Conservation (phyloP, 2,113 vertebrate species). For the Anolis sagrei region DNA sequence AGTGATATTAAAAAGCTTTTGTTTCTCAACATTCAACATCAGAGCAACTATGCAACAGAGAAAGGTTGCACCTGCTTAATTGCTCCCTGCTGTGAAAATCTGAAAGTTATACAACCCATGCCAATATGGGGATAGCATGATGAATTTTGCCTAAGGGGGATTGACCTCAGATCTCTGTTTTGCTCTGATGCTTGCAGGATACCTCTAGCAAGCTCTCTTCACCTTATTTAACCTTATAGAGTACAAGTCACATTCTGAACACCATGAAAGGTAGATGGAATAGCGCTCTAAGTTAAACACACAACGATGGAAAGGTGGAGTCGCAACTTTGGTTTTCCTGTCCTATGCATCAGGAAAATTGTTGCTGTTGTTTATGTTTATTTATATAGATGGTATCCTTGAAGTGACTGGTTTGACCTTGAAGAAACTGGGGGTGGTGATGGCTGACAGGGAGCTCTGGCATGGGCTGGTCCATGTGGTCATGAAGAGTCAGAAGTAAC, state of each 20-base stretch:
- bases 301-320: not conserved
- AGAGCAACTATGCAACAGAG: not conserved
- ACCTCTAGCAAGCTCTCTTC: not conserved
- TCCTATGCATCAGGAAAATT: no score
- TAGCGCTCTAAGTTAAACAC: not conserved
- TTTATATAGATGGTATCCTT: no score
- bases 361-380: no score
- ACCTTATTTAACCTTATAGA: not conserved
- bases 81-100: not conserved
- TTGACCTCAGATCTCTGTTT: not conserved
- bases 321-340: not conserved
- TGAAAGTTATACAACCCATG: not conserved
- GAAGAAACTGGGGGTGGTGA: no score
- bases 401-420: no score
- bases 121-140: not conserved
- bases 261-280: not conserved
- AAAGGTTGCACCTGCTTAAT: not conserved
- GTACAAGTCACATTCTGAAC: not conserved
- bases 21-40: not conserved
- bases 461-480: no score
- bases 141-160: not conserved
- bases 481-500: no score
- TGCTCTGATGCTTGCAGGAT: not conserved
- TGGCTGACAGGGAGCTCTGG: no score
- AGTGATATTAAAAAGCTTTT: not conserved